Evolutionary conservation across 2,888 invertebrate genomes (phyloP).

Genomic region (Hirtodrosophila confusa): DNA sequence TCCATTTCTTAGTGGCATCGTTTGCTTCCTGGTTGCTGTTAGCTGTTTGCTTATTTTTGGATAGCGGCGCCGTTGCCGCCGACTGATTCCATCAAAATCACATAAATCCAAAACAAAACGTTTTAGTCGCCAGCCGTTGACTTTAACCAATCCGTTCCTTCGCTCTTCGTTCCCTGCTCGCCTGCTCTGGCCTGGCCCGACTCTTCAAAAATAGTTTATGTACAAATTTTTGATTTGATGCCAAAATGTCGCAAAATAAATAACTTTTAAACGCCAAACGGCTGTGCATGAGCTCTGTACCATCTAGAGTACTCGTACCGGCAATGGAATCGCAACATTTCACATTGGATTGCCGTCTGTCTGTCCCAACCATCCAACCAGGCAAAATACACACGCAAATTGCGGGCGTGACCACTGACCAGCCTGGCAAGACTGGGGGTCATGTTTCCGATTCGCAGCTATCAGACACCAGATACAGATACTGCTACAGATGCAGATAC

Average conservation of each 20-base stretch:
- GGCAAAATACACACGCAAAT: neutral
- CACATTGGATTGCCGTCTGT: conserved; percentile 17
- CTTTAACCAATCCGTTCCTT: conserved; percentile 27
- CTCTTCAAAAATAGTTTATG: conserved; percentile 76
- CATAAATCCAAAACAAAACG: conserved; percentile 76
- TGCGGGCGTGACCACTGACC: neutral
- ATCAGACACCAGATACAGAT: neutral
- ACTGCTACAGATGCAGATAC: no score
- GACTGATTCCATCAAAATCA: conserved; percentile 76
- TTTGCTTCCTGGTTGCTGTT: conserved; percentile 38
- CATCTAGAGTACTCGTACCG: neutral
- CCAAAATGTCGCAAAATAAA: conserved; percentile 73
- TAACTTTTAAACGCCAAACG: conserved; percentile 46
- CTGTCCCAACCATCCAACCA: neutral
- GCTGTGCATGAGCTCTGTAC: neutral
- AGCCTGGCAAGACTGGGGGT: conserved; percentile 7
- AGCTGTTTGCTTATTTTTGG: conserved; percentile 36
- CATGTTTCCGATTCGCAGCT: neutral
- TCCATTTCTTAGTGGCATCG: conserved; percentile 6
- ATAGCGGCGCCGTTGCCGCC: conserved; percentile 41
- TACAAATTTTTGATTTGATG: conserved; percentile 77
- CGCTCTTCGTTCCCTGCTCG: neutral
- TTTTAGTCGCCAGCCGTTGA: conserved; percentile 60
- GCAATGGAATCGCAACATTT: conserved; percentile 7
- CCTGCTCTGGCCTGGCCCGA: conserved; percentile 12